Evolutionary conservation across 2,797 vertebrate species (phyloP), one percentile per base, ranked within the genome.

Genomic region (Coreius guichenoti): DNA sequence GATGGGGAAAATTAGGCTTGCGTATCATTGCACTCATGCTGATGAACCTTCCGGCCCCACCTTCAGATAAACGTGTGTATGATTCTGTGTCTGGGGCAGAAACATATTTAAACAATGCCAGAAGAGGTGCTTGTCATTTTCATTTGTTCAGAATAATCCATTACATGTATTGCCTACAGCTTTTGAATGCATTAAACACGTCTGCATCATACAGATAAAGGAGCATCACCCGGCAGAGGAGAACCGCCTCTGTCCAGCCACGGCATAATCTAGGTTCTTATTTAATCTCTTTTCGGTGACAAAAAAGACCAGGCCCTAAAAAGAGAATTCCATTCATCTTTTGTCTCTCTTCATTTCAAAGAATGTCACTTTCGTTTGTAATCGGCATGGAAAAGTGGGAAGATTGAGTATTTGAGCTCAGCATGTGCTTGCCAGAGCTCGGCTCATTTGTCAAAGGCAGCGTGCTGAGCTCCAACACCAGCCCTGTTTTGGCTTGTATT

Each of bases 401-500:
- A 89, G 88, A 91, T 89, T 79, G 86, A 92, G 85, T 88, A 88
- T 94, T 93, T 94, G 90, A 91, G 92, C 92, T 91, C 88, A 69
- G 91, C 88, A 87, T 91, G 91, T 91, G 91, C 90, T 93, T 90
- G 91, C 90, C 87, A 88, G 91, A 91, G 87, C 90, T 11, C 1
- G 58, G 69, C 90, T 91, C 93, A 92, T 95, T 94, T 92, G 92
- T 95, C 93, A 94, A 91, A 89, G 91, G 47, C 63, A 86, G 84
- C 16, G 58, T 75, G 89, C 93, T 91, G 85, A 83, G 80, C 85
- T 84, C 87, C 76, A 86, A 86, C 92, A 85, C 88, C 92, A 81
- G 4, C 74, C 56, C 68, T 89, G 68, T 87, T 93, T 94, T 89
- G 89, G 92, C 90, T 92, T 86, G 87, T 93, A 94, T 94, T 91